These are phyloP conservation scores for Morus bassanus DNA, from an alignment of 2,797 vertebrate species.

Conservation along the genomic window DNA sequence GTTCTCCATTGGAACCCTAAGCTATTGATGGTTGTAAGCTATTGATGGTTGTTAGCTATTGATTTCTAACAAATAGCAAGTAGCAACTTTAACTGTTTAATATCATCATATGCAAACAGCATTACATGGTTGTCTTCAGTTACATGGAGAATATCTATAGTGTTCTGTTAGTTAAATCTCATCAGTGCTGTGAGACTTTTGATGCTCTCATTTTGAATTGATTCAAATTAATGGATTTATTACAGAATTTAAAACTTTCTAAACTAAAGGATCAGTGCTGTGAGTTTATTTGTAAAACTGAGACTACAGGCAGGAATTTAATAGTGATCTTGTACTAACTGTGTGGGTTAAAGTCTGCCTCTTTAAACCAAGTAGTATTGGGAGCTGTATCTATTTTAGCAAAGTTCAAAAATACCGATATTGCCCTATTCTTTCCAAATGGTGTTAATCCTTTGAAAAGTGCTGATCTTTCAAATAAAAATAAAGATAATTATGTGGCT, in stretches of 20 bases:
- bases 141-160: background rate
- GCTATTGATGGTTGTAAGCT: background rate
- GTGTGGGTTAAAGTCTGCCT: background rate
- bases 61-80: background rate
- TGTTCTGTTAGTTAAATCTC: background rate
- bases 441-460: background rate
- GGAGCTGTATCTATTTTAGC: background rate
- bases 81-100: background rate
- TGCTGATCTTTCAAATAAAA: background rate
- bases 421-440: background rate
- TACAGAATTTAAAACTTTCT: background rate
- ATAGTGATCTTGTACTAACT: background rate
- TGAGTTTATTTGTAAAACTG: background rate
- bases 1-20: background rate
- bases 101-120: background rate
- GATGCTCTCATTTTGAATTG: background rate
- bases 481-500: background rate
- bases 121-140: background rate
- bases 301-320: background rate
- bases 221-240: background rate
- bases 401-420: background rate
- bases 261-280: background rate
- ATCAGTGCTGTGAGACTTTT: background rate
- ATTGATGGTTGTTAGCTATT: background rate
- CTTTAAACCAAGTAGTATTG: background rate